Base-by-base conservation (phyloP, 2,888 invertebrate species). In the Luperina testacea region DNA sequence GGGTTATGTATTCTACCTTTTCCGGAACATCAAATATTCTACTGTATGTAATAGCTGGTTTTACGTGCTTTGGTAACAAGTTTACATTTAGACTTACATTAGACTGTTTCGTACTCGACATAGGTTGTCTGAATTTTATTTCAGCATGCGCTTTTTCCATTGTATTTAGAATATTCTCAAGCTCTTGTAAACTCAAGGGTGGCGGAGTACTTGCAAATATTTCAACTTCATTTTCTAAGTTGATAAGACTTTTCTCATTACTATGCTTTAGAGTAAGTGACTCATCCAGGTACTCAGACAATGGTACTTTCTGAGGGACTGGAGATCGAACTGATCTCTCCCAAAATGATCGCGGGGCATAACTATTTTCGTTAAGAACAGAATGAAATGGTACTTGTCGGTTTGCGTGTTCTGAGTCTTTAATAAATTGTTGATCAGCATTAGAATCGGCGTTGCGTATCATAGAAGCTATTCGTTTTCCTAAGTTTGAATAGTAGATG, bases 311-410 rank as follows among this genome's bases (percentile, higher is more conserved):
- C 79, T 91, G 77, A 75, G 11, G 27, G 7, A 94, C 81, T 4
- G 95, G 95, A 17, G 96, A 96, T 85, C 96, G 92, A 2, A 95
- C 93, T 73, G 93, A 95, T 86, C 96, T 92, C 77, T 96, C 96
- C 96, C 96, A 96, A 87, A 93, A 95, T 7, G 95, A 94, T 61
- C 91, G 90, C 20, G 95, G 93, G 3, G 91, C 84, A 83, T 92
- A 92, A 75, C 85, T 90, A 59, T 93, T 92, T 79, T 94, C 92
- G 76, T 91, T 92, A 69, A 94, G 91, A 59, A 94, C 88, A 2
- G 93, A 88, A 75, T 92, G 90, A 61, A 74, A 72, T 45, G 69
- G 76, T 9, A 78, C 15, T 38, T 74, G 63, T 64, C 53, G 70
- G 38, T 75, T 69, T 38, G 13, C 15, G 32, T 75, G 61, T 45